phyloP scores from a whole-genome alignment of 2,113 vertebrate species.

The Sebastes fasciatus region DNA sequence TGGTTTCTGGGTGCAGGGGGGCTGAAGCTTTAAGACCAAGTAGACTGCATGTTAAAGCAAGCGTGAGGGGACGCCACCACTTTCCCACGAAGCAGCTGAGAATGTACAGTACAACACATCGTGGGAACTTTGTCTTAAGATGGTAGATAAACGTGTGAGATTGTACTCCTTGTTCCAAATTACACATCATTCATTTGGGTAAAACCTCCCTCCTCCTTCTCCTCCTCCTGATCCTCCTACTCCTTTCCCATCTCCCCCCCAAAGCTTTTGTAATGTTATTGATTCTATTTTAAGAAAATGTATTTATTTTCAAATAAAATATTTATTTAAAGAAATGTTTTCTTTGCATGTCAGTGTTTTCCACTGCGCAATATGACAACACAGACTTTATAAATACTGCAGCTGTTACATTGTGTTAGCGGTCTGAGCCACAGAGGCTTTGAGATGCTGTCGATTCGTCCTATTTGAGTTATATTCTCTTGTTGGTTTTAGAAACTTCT shows the following conservation, averaged over 20 bases:
- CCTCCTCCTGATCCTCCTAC: neutral
- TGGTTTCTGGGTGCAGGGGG: constrained; percentile 49
- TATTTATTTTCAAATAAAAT: constrained; percentile 90
- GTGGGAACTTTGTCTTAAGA: constrained; percentile 71
- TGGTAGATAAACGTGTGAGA: constrained; percentile 75
- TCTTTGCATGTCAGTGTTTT: constrained; percentile 11
- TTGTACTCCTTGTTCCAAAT: constrained; percentile 80
- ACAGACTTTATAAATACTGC: no score
- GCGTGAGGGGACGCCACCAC: constrained; percentile 58
- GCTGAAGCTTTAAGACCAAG: constrained; percentile 74
- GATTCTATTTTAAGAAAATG: constrained; percentile 88
- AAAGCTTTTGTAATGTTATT: constrained; percentile 86
- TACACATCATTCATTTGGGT: constrained; percentile 74
- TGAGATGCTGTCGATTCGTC: neutral
- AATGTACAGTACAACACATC: constrained; percentile 74
- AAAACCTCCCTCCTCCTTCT: constrained; percentile 15
- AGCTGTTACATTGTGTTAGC: neutral
- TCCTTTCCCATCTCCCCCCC: constrained; percentile 9
- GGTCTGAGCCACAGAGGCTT: neutral
- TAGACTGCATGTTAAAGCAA: constrained; percentile 65
- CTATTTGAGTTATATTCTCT: constrained; percentile 11
- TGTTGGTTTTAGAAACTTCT: constrained; percentile 27
- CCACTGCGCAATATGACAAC: no score
- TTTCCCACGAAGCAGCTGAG: constrained; percentile 63
- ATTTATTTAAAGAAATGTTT: constrained; percentile 85